These are phyloP conservation scores for Drosophila pachea DNA, from an alignment of 1,140 invertebrate genomes.

Conservation along the genomic window DNA sequence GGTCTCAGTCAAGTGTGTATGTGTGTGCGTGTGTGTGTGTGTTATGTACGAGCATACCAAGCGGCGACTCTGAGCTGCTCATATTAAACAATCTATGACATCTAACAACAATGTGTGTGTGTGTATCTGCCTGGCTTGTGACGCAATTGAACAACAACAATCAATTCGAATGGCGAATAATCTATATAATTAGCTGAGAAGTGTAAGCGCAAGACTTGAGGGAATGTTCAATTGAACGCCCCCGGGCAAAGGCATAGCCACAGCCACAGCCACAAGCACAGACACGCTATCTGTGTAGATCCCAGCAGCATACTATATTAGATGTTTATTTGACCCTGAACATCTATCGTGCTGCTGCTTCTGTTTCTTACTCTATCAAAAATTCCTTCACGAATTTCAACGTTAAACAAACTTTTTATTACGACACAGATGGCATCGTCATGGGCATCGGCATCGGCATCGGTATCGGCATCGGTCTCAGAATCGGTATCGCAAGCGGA, in stretches of 20 bases:
- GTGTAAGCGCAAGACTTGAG: constrained; percentile 46
- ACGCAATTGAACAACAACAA: constrained; percentile 59
- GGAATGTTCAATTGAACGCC: constrained; percentile 40
- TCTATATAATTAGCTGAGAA: constrained; percentile 64
- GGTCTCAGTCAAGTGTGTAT: constrained; percentile 33
- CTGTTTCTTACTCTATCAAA: constrained; percentile 5
- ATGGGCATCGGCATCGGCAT: constrained; percentile 28
- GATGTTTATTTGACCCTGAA: constrained; percentile 68
- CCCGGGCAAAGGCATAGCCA: not conserved
- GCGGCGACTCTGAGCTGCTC: constrained; percentile 23
- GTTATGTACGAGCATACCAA: constrained; percentile 11
- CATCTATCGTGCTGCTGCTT: constrained; percentile 47
- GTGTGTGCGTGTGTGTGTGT: constrained; percentile 29
- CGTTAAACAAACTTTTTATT: constrained; percentile 69
- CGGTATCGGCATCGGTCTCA: constrained; percentile 27
- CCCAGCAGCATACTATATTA: not conserved
- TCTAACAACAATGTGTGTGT: constrained; percentile 41
- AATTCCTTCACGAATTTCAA: constrained; percentile 61
- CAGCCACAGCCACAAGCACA: too few relatives aligned
- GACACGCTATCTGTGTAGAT: not conserved
- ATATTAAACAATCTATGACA: constrained; percentile 70
- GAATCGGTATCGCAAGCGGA: constrained; percentile 14
- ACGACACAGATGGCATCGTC: constrained; percentile 61
- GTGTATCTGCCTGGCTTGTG: constrained; percentile 52
- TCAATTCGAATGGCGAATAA: constrained; percentile 54